These are phyloP conservation scores for Sialis fuliginosa DNA, from an alignment of 2,888 invertebrate species.

Conservation along the genomic window DNA sequence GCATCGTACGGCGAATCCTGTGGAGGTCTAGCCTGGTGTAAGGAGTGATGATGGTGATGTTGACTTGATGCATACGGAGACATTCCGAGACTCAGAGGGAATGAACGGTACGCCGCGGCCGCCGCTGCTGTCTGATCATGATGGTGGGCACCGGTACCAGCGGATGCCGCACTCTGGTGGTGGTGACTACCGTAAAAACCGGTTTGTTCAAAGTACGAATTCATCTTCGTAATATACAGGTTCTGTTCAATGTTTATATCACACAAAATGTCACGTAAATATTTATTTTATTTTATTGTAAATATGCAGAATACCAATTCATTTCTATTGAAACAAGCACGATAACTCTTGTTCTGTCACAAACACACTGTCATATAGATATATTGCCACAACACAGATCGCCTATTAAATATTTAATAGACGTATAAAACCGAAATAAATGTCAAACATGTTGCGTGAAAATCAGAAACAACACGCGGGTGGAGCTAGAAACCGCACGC, in stretches of 20 bases:
- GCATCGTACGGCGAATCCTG: slow-evolving; percentile 87
- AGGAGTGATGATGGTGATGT: slow-evolving; percentile 53
- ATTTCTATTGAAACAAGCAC: no score
- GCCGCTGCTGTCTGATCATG: slow-evolving; percentile 58
- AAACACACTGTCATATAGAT: no score
- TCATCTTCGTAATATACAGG: slow-evolving; percentile 40
- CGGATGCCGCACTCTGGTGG: slow-evolving; percentile 54
- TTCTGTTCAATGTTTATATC: not conserved
- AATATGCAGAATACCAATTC: no score
- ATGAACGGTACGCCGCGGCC: slow-evolving; percentile 59
- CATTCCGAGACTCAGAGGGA: slow-evolving; percentile 72
- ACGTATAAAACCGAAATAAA: no score
- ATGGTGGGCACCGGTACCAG: slow-evolving; percentile 40
- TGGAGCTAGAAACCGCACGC: not conserved
- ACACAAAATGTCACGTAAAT: not conserved
- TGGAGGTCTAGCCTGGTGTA: slow-evolving; percentile 61
- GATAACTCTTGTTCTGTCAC: no score
- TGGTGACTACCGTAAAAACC: slow-evolving; percentile 89
- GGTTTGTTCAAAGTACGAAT: slow-evolving; percentile 92
- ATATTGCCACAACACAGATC: no score
- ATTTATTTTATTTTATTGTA: no score
- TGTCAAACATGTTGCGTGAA: no score
- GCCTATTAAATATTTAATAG: no score
- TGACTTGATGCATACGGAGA: slow-evolving; percentile 47
- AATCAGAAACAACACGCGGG: no score